phyloP scores from a whole-genome alignment of 1,140 invertebrate species.

The Euglossa dilemma region DNA sequence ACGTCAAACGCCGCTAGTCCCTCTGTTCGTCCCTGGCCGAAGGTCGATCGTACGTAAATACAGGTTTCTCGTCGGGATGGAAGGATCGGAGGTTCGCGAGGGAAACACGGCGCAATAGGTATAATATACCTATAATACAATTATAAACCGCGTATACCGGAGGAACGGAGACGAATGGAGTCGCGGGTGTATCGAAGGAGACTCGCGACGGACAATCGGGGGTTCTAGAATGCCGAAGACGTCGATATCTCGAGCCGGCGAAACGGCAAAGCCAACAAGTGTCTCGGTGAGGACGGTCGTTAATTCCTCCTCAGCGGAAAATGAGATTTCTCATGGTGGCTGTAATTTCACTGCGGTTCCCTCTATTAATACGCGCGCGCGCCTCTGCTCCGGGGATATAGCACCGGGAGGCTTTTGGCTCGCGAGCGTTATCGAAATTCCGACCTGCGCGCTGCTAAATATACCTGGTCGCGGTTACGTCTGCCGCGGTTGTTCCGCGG shows the following conservation, averaged over 20 bases:
- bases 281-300: background rate
- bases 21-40: too few species aligned
- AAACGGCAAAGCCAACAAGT: constrained; percentile 20
- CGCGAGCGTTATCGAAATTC: constrained; percentile 44
- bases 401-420: background rate
- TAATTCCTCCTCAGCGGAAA: constrained; percentile 14
- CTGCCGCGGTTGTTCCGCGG: constrained; percentile 23
- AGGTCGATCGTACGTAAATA: too few species aligned
- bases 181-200: background rate
- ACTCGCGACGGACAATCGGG: background rate
- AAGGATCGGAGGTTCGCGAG: too few species aligned
- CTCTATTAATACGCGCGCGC: constrained; percentile 31
- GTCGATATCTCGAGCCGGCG: background rate
- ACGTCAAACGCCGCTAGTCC: too few species aligned
- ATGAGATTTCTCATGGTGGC: constrained; percentile 15
- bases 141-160: too few species aligned
- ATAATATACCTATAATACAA: too few species aligned
- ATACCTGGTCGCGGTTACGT: constrained; percentile 43
- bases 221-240: background rate
- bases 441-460: constrained; percentile 40
- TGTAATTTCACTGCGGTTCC: constrained; percentile 34
- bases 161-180: too few species aligned
- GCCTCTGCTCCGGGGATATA: constrained; percentile 20
- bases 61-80: too few species aligned
- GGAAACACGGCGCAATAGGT: too few species aligned